A percentile compares a stretch with the other conserved stretches of the same genome.
Conservation (phyloP, 2,888 invertebrate genomes). For the Diaprepes abbreviatus region DNA sequence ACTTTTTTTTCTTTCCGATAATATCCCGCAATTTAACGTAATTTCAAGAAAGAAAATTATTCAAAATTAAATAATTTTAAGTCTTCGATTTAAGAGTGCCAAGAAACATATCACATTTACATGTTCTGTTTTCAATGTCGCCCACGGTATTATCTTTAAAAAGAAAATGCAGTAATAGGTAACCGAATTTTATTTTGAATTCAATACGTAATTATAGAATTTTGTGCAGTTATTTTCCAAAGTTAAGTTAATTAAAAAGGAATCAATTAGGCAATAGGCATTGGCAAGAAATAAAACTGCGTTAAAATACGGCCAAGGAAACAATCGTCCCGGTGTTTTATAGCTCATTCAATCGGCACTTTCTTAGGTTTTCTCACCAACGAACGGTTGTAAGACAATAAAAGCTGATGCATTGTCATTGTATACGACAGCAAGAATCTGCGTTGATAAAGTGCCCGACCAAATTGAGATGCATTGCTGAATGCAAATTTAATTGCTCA, state of each 20-base stretch:
- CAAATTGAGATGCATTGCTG: conserved; percentile 64
- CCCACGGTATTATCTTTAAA: too few species aligned
- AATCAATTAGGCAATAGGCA: conserved; percentile 35
- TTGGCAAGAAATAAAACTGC: conserved; percentile 40
- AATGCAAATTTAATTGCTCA: conserved; percentile 62
- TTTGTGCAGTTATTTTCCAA: neutral
- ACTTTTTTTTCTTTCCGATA: too few species aligned
- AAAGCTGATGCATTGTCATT: conserved; percentile 69
- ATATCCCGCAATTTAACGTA: too few species aligned
- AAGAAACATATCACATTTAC: too few species aligned
- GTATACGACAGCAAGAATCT: conserved; percentile 66
- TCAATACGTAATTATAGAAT: neutral
- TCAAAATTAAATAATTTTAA: too few species aligned
- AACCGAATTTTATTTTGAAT: too few species aligned
- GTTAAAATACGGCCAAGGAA: conserved; percentile 57
- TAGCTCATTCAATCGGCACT: conserved; percentile 69
- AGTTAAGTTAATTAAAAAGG: conserved; percentile 21
- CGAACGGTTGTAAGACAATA: conserved; percentile 68
- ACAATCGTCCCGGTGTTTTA: conserved; percentile 68
- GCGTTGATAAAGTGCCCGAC: conserved; percentile 63
- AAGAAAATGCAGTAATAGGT: too few species aligned
- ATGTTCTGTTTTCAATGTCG: too few species aligned
- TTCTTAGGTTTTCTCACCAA: conserved; percentile 67
- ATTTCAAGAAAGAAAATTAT: too few species aligned
- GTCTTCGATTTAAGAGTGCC: too few species aligned